These are phyloP conservation scores for Noctuana brunneofusca DNA, from an alignment of 2,888 invertebrate genomes.

Conservation along the genomic window DNA sequence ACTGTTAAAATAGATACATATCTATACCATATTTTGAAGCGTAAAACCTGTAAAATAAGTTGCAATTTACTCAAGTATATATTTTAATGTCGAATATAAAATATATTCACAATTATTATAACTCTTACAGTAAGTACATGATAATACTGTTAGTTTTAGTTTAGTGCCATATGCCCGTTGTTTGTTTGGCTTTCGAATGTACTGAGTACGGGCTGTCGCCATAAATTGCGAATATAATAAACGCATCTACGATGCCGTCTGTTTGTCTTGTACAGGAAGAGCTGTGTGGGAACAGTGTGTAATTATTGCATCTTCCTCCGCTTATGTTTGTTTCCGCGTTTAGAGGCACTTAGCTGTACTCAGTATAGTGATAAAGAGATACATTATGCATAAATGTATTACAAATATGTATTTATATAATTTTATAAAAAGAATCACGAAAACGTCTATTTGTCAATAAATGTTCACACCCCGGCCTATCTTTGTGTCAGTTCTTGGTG, in stretches of 20 bases:
- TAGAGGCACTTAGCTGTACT: slow-evolving; percentile 15
- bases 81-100: not conserved
- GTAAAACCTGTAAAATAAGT: too few species aligned
- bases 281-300: slow-evolving; percentile 27
- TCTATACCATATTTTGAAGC: too few species aligned
- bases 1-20: too few species aligned
- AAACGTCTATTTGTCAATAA: too few species aligned
- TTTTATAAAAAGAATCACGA: too few species aligned
- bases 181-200: slow-evolving; percentile 29
- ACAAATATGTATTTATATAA: too few species aligned
- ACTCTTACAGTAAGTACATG: not conserved
- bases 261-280: slow-evolving; percentile 31
- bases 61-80: not conserved
- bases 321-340: slow-evolving; percentile 27
- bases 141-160: not conserved
- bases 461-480: too few species aligned
- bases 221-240: slow-evolving; percentile 34
- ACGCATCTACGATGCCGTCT: slow-evolving; percentile 15
- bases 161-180: slow-evolving; percentile 5
- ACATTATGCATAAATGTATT: not conserved
- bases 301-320: slow-evolving; percentile 30
- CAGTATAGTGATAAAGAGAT: slow-evolving; percentile 1
- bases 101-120: not conserved
- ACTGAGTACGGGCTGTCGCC: slow-evolving; percentile 22
- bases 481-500: too few species aligned